Evolutionary conservation across 2,888 invertebrate species (phyloP).

Genomic region (Elaeidobius kamerunicus): DNA sequence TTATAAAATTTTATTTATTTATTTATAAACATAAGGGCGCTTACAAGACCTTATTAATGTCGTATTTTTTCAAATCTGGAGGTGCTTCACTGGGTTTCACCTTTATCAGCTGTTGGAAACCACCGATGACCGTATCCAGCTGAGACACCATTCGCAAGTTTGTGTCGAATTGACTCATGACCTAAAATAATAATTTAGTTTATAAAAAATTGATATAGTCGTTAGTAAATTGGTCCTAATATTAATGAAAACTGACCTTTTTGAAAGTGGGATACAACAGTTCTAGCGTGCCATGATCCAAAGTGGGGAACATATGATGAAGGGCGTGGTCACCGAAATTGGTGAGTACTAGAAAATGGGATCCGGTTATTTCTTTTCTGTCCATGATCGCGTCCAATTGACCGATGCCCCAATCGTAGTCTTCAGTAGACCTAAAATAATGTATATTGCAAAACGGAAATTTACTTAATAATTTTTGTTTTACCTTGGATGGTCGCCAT

Average conservation of each 20-base stretch:
- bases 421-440: slow-evolving; percentile 47
- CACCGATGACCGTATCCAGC: slow-evolving; percentile 63
- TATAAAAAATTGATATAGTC: too few relatives aligned
- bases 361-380: slow-evolving; percentile 64
- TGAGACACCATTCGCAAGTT: slow-evolving; percentile 53
- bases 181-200: slow-evolving; percentile 38
- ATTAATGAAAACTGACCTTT: slow-evolving; percentile 46
- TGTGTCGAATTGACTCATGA: slow-evolving; percentile 60
- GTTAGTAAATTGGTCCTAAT: too few relatives aligned
- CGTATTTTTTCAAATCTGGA: slow-evolving; percentile 38
- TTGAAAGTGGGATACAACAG: slow-evolving; percentile 62
- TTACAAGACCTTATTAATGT: slow-evolving; percentile 8
- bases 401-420: slow-evolving; percentile 73
- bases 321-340: slow-evolving; percentile 77
- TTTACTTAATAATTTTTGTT: not conserved
- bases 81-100: slow-evolving; percentile 47
- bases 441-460: not conserved
- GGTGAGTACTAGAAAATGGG: slow-evolving; percentile 65
- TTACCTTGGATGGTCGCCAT: slow-evolving; percentile 62
- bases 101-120: slow-evolving; percentile 60
- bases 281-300: slow-evolving; percentile 73
- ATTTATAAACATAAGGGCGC: too few relatives aligned
- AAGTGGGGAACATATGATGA: slow-evolving; percentile 79
- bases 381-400: slow-evolving; percentile 76
- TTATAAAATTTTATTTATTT: too few relatives aligned